These are phyloP conservation scores for Anolis carolinensis DNA, from an alignment of 2,113 vertebrate species.

Conservation along the genomic window DNA sequence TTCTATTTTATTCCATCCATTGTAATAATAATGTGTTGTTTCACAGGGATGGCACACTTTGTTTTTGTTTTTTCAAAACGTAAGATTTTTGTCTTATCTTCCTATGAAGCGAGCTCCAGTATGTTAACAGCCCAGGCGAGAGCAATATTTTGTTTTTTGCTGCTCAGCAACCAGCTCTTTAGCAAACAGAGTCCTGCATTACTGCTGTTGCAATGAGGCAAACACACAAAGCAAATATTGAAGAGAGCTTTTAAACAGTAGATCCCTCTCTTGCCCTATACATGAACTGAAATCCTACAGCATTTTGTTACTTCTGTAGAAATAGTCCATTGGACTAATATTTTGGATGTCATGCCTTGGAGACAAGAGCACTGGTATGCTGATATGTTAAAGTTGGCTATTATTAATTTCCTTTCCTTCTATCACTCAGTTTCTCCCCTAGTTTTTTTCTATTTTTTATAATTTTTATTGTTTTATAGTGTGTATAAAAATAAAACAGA, in stretches of 20 bases:
- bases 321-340: neutral
- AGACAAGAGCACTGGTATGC: neutral
- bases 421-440: neutral
- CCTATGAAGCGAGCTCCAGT: neutral
- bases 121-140: neutral
- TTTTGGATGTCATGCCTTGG: neutral
- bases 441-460: too few species aligned
- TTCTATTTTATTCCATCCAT: neutral
- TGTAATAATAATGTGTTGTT: neutral
- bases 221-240: neutral
- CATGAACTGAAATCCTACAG: neutral
- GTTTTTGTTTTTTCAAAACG: neutral
- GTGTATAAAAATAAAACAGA: too few species aligned
- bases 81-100: constrained; percentile 1
- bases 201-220: neutral
- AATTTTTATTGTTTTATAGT: too few species aligned
- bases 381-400: neutral
- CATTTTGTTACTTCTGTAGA: neutral
- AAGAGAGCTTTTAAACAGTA: neutral
- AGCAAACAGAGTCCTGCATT: constrained; percentile 5
- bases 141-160: neutral
- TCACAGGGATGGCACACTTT: neutral
- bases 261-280: neutral
- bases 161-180: constrained; percentile 2
- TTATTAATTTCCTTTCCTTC: neutral